These are phyloP conservation scores for Invenusta paracnida DNA, from an alignment of 2,888 invertebrate genomes.

Conservation along the genomic window DNA sequence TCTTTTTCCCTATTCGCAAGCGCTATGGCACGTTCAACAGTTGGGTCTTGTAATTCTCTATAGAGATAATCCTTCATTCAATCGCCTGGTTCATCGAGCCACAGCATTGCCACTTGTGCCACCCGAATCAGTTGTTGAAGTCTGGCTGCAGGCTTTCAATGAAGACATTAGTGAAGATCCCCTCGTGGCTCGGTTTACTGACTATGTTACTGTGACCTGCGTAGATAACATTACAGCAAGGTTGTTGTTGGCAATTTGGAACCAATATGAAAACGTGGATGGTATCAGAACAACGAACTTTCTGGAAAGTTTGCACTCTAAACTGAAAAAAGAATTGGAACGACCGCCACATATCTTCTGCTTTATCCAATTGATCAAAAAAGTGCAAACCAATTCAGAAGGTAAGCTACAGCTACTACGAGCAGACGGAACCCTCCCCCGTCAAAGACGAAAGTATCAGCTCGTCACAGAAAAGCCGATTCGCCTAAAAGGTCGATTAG, in stretches of 20 bases:
- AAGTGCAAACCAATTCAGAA: background rate
- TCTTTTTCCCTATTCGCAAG: background rate
- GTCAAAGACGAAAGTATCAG: background rate
- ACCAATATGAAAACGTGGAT: background rate
- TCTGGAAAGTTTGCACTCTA: background rate
- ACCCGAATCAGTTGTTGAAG: background rate
- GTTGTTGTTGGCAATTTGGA: background rate
- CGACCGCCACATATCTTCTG: background rate
- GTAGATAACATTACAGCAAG: background rate
- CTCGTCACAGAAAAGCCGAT: background rate
- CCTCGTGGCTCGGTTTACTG: too few species aligned
- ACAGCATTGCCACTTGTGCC: background rate
- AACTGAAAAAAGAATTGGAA: slow-evolving; percentile 17
- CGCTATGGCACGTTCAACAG: background rate
- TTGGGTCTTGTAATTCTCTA: background rate
- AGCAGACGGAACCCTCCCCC: background rate
- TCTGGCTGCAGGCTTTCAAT: background rate
- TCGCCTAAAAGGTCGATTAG: background rate
- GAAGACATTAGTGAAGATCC: too few species aligned
- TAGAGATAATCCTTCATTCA: too few species aligned
- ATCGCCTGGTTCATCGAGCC: background rate
- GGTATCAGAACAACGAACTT: background rate
- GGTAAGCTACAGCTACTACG: background rate
- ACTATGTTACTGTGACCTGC: background rate
- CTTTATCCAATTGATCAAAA: background rate